Evolutionary conservation across 2,113 vertebrate species (phyloP).

Genomic region (Cryptotis parvus): DNA sequence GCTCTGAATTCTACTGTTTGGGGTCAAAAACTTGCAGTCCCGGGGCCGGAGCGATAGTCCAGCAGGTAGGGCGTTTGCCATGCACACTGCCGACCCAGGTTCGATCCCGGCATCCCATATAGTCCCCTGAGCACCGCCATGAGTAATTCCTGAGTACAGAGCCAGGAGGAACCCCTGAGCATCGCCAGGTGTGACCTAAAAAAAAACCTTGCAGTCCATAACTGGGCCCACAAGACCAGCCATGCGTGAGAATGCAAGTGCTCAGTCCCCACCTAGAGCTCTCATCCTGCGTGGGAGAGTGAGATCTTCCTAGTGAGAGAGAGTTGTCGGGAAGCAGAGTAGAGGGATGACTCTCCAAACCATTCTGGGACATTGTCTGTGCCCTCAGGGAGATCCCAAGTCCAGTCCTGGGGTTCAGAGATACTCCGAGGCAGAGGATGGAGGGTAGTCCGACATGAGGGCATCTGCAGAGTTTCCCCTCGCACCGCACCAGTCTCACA

Average conservation of each 20-base stretch:
- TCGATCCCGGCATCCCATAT: too few species aligned
- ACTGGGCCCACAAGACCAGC: neutral
- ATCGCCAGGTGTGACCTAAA: too few species aligned
- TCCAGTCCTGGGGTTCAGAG: neutral
- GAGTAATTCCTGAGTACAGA: too few species aligned
- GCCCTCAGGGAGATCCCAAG: neutral
- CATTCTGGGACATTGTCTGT: neutral
- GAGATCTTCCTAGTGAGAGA: neutral
- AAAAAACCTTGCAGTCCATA: neutral
- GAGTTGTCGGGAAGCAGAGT: neutral
- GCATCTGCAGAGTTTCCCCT: neutral
- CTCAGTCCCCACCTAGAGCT: rapidly evolving
- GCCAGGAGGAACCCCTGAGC: too few species aligned
- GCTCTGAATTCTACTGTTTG: neutral
- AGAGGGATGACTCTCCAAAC: neutral
- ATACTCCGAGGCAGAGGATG: neutral
- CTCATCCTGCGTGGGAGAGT: neutral
- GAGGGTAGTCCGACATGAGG: neutral
- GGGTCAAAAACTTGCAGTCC: too few species aligned
- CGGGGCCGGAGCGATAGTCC: too few species aligned
- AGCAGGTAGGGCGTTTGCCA: too few species aligned
- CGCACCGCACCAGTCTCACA: rapidly evolving
- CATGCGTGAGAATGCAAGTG: neutral
- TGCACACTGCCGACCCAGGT: too few species aligned
- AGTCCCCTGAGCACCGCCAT: too few species aligned